These are phyloP conservation scores for Sitobion miscanthi DNA, from an alignment of 1,140 invertebrate genomes.

Conservation along the genomic window DNA sequence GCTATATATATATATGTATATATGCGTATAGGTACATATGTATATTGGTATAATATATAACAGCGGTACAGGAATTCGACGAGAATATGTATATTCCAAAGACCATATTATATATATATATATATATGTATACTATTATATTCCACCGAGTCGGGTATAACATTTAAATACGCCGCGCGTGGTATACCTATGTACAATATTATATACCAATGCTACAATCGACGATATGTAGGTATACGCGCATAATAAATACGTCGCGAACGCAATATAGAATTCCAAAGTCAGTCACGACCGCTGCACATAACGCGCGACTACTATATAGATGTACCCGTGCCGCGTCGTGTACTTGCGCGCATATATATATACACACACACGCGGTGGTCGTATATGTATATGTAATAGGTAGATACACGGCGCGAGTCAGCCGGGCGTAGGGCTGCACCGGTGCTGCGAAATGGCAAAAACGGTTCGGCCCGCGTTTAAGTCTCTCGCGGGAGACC, in stretches of 20 bases:
- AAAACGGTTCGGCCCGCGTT: neutral
- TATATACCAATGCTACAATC: neutral
- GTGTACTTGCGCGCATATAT: neutral
- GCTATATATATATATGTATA: neutral
- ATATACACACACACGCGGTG: neutral
- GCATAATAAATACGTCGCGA: constrained; percentile 43
- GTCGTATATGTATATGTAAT: neutral
- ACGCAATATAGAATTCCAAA: constrained; percentile 46
- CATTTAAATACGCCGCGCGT: neutral
- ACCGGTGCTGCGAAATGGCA: neutral
- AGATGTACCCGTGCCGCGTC: neutral
- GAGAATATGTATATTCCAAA: neutral
- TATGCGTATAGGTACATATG: neutral
- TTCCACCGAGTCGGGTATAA: neutral
- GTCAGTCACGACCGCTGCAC: constrained; percentile 42
- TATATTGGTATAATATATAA: constrained; percentile 11
- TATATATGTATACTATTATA: constrained; percentile 6
- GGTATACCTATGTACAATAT: neutral
- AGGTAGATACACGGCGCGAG: neutral
- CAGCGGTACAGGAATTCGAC: neutral
- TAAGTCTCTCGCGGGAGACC: neutral
- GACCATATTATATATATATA: constrained; percentile 26
- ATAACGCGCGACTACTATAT: constrained; percentile 20
- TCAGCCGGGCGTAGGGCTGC: neutral
- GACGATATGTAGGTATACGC: neutral